These are phyloP conservation scores for Dipodomys stephensi DNA, from an alignment of 2,113 vertebrate species.

Conservation along the genomic window DNA sequence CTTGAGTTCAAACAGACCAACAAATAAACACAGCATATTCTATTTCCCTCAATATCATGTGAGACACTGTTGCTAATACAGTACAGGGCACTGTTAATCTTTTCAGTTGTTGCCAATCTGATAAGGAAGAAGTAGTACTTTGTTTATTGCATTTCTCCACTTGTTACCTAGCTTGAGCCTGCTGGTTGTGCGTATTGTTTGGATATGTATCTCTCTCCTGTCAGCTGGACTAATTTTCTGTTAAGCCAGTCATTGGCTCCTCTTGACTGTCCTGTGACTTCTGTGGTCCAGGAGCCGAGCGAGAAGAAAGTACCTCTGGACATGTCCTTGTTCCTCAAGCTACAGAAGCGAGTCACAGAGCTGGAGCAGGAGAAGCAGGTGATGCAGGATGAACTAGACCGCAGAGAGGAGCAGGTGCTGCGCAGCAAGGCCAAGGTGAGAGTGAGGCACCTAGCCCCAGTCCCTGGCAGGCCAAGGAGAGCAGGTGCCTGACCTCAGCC, in stretches of 20 bases:
- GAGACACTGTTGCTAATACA: not conserved
- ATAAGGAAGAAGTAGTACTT: not conserved
- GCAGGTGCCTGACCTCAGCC: not conserved
- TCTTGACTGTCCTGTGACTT: conserved; percentile 38
- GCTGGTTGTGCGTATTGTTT: not conserved
- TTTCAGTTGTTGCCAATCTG: not conserved
- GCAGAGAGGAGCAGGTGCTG: conserved; percentile 95
- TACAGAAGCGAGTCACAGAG: conserved; percentile 97
- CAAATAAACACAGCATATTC: no score
- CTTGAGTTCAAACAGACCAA: no score
- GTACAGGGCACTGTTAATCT: not conserved
- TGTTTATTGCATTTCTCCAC: conserved; percentile 12
- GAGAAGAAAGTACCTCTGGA: conserved; percentile 94
- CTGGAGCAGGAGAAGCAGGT: conserved; percentile 97
- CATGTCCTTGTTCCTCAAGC: conserved; percentile 98
- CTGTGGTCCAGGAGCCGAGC: conserved; percentile 89
- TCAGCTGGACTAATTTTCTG: not conserved
- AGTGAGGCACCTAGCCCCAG: no score
- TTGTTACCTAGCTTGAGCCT: not conserved
- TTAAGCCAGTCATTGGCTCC: not conserved
- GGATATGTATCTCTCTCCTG: not conserved
- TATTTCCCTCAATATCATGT: not conserved
- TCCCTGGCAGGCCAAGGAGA: no score
- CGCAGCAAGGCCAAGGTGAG: conserved; percentile 94
- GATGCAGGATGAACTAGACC: conserved; percentile 96